Evolutionary conservation across 2,113 vertebrate genomes (phyloP).

Genomic region (Todiramphus saurophagus): DNA sequence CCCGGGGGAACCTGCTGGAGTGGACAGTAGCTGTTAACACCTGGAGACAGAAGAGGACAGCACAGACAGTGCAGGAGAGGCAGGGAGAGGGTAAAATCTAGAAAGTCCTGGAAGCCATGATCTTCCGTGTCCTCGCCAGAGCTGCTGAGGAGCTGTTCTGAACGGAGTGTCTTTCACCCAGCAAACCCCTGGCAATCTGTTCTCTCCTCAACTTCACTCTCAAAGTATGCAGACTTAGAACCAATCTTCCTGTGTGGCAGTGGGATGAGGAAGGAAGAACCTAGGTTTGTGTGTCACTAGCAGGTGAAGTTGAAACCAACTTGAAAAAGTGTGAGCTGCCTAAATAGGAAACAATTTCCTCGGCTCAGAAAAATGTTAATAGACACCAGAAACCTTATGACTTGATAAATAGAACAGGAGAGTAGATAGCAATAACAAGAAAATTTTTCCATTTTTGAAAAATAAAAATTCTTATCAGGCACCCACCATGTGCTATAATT

Average conservation of each 20-base stretch:
- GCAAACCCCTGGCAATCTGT: neutral
- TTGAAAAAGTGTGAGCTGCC: neutral
- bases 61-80: neutral
- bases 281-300: neutral
- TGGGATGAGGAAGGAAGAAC: neutral
- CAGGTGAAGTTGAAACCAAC: neutral
- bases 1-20: neutral
- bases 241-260: neutral
- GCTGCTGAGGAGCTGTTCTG: neutral
- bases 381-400: neutral
- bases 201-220: neutral
- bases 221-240: neutral
- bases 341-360: neutral
- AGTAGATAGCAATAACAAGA: conserved; percentile 14
- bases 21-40: neutral
- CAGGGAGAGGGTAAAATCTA: neutral
- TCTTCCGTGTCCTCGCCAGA: neutral
- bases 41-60: neutral
- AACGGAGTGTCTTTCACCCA: neutral
- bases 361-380: neutral
- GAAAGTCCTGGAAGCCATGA: neutral
- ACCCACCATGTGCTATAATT: conserved; percentile 47
- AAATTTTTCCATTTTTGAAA: conserved; percentile 23
- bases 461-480: conserved; percentile 52
- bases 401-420: conserved; percentile 35